phyloP scores from a whole-genome alignment of 2,797 vertebrate species.

The Peromyscus aztecus region DNA sequence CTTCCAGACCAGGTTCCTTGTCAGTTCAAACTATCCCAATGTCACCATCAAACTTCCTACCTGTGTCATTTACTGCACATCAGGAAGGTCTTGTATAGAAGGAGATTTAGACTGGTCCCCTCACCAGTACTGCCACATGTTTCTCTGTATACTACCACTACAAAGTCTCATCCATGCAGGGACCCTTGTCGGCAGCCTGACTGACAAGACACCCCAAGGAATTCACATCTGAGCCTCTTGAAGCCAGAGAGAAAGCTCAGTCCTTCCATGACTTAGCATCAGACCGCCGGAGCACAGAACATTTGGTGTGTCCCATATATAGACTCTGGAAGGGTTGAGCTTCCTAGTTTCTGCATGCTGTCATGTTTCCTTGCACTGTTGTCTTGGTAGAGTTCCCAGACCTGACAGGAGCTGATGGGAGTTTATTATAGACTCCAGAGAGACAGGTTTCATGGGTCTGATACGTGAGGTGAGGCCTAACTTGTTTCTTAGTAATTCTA shows the following conservation, averaged over 20 bases:
- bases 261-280: not conserved
- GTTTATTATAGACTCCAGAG: slow-evolving; percentile 46
- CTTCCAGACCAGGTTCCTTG: not conserved
- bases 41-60: not conserved
- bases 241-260: not conserved
- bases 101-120: not conserved
- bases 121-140: not conserved
- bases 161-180: not conserved
- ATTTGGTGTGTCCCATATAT: slow-evolving; percentile 26
- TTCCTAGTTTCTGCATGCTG: slow-evolving; percentile 60
- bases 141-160: not conserved
- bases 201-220: not conserved
- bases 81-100: not conserved
- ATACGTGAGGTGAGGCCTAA: not conserved
- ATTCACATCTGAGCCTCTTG: not conserved
- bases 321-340: not conserved
- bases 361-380: slow-evolving; percentile 30
- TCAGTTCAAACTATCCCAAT: not conserved
- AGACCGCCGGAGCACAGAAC: not conserved
- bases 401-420: slow-evolving; percentile 15
- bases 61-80: not conserved
- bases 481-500: not conserved
- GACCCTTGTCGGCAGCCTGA: not conserved
- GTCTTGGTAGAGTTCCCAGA: slow-evolving; percentile 65
- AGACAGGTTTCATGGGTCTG: not conserved